phyloP scores from a whole-genome alignment of 1,140 invertebrate genomes.

The Patella vulgata region DNA sequence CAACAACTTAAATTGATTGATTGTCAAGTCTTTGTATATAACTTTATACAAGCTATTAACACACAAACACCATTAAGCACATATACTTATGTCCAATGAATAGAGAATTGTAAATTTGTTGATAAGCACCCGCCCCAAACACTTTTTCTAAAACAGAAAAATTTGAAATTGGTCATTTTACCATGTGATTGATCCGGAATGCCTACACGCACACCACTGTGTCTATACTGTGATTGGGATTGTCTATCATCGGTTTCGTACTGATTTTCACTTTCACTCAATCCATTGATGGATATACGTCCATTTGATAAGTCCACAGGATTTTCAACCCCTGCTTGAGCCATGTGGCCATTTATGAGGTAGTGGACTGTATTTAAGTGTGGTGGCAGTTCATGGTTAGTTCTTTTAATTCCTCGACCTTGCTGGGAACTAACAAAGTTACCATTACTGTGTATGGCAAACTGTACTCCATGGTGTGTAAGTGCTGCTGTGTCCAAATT shows the following conservation, averaged over 20 bases:
- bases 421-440: constrained; percentile 29
- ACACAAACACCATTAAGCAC: too few species aligned
- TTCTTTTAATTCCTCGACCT: constrained; percentile 27
- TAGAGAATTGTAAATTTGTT: too few species aligned
- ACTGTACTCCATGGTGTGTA: constrained; percentile 32
- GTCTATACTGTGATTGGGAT: background rate
- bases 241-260: constrained; percentile 26
- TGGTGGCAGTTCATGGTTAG: constrained; percentile 19
- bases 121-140: too few species aligned
- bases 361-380: constrained; percentile 9
- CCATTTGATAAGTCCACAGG: constrained; percentile 51
- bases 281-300: too few species aligned
- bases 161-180: too few species aligned
- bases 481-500: constrained; percentile 14
- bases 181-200: constrained; percentile 49
- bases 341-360: constrained; percentile 48
- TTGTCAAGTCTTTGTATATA: too few species aligned
- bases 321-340: constrained; percentile 39
- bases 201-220: constrained; percentile 21
- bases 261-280: constrained; percentile 40
- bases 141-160: too few species aligned
- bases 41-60: too few species aligned
- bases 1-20: too few species aligned
- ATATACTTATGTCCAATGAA: too few species aligned
- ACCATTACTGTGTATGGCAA: constrained; percentile 30